Base-by-base conservation (phyloP, 2,888 invertebrate species). In the Zygogramma bicolorata region DNA sequence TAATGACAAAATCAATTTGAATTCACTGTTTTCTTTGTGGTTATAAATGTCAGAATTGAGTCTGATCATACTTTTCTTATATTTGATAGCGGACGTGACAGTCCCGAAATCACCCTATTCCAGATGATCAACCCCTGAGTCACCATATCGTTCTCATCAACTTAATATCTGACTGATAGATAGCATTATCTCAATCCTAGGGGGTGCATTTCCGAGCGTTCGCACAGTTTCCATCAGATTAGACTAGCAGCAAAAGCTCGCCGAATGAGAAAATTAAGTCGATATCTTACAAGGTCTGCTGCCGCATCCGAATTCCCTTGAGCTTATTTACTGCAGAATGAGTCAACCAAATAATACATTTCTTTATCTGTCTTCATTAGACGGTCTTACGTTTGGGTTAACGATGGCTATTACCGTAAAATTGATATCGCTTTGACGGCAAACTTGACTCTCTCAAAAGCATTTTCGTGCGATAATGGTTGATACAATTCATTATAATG, bases 191-290 rank as follows among this genome's bases (percentile, higher is more conserved):
- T n/a, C 53, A n/a, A 25, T 4, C 53, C 53, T n/a, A 22, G 1
- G 27, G 53, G 7, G 53, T 53, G 63, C 31, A 15, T 62, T 57
- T 10, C 53, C 58, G 73, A 75, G 77, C 75, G 59, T 69, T 73
- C 67, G 71, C 69, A 71, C 71, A 58, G 77, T 66, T 77, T 78
- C 80, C 82, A 83, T 82, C 83, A 80, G 83, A 84, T 83, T 82
- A 82, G 79, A 78, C 76, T 76, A 75, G 78, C 79, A 79, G 80
- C 74, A n/a, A 18, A 31, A 46, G 63, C 31, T 81, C 83, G 80
- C 82, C 82, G 81, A 82, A 77, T 79, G 75, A 81, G 83, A 84
- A 83, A 84, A 84, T 84, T 83, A 83, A 84, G 83, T 84, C 81
- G 80, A 79, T 83, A 83, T 82, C 82, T 83, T 80, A 77, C 75